phyloP scores from a whole-genome alignment of 2,113 vertebrate genomes.

The Lepus timidus region DNA sequence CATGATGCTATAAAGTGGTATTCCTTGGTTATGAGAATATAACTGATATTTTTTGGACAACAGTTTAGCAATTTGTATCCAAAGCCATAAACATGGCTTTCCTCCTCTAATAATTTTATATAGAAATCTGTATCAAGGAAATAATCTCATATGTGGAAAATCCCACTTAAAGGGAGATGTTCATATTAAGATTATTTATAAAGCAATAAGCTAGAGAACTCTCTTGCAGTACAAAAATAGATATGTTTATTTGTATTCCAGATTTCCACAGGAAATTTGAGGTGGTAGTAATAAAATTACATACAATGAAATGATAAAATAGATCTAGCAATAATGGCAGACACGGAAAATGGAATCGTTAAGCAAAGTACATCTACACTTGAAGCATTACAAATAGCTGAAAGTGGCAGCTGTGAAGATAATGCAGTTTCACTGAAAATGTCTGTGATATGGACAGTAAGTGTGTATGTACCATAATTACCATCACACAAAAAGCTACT shows the following conservation, averaged over 20 bases:
- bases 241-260: neutral
- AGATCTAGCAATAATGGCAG: neutral
- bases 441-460: neutral
- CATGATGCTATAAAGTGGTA: neutral
- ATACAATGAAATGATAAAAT: neutral
- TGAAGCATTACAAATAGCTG: neutral
- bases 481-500: neutral
- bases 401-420: neutral
- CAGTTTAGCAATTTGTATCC: neutral
- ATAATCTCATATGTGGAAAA: neutral
- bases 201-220: neutral
- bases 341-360: neutral
- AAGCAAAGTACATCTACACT: neutral
- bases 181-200: neutral
- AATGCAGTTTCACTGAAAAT: neutral
- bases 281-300: neutral
- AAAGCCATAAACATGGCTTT: neutral
- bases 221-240: neutral
- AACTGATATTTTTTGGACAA: neutral
- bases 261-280: neutral
- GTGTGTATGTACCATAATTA: neutral
- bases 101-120: neutral
- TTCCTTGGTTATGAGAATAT: neutral
- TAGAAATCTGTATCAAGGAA: neutral
- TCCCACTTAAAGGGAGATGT: neutral